Base-by-base conservation (phyloP, 1,140 invertebrate species). In the Apocrypta bakeri region DNA sequence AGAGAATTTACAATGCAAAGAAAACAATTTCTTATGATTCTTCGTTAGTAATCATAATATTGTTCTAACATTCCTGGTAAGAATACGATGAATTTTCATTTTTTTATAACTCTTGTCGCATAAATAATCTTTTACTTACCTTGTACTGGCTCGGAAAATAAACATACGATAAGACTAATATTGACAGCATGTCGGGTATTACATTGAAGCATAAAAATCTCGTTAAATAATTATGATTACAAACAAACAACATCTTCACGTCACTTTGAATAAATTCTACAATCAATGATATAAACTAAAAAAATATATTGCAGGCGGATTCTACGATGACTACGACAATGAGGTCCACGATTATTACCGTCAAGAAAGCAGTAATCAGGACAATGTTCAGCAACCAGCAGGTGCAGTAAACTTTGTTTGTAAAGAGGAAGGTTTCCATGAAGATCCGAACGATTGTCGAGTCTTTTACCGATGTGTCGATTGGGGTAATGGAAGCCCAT, bases 401-500 rank as follows among this genome's bases (percentile, higher is more conserved):
- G 81, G 25, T 4, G 77, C 11, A 42, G 33, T 37, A n/a, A 63
- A 37, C 31, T 93, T 92, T 81, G 56, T 86, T n/a, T 95, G 94
- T 85, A 87, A 84, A n/a, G 86, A 92, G 25, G 93, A 93, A 85
- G 95, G 94, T 11, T 95, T 94, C 77, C 92, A 93, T 84, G 88
- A 92, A 14, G 91, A 94, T 86, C 92, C 93, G 4, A 87, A 86
- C 17, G 91, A 94, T 83, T 95, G 95, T 84, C 89, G 86, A 42
- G 85, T 90, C 68, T 95, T 94, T 87, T 94, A 94, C 86, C 91
- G 93, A 85, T 95, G 94, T 79, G 93, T 94, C 0, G 90, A 93
- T 79, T 92, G 87, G 87, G 92, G 91, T 12, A 88, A 89, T 76
- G 83, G 83, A 24, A 87, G 87, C 31, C 87, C 88, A 1, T 83